Evolutionary conservation across 1,140 invertebrate genomes (phyloP), one percentile per base, ranked within the genome.

Genomic region (Ceratina japonica): DNA sequence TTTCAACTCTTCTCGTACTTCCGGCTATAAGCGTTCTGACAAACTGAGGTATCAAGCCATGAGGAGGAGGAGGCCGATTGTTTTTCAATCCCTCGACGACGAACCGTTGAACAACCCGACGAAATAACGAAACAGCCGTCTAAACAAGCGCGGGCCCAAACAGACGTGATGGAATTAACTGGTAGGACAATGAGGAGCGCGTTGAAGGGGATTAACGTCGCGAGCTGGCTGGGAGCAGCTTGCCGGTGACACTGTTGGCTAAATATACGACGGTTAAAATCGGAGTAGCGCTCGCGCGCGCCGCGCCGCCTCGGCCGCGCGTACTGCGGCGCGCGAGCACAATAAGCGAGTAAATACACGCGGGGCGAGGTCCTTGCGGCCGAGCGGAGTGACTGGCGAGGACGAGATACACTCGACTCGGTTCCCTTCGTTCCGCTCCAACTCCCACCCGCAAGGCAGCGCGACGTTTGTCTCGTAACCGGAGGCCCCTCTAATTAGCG

Each of bases 161-260:
- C 72, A 52, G 52, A 13, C 62, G 49, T n/a, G 73, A 75, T 75
- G 62, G 63, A 75, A 65, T 75, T 56, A 56, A 65, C 61, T 16
- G 15, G 16, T 37, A 54, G 62, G 59, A 63, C 27, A 49, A 44
- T 58, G 24, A 44, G 20, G 54, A 44, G 64, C 31, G 16, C 44
- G n/a, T 37, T 63, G 24, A 20, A 37, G 51, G 37, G 16, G 62
- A 77, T 52, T 37, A 62, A 70, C 75, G 65, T 66, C 63, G 61
- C 52, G 52, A 56, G 73, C 56, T 58, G 62, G 74, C 62, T 79
- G 63, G 73, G 65, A 69, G 49, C 56, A 24, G 24, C 18, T 75
- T 69, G 72, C 72, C 22, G 13, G 72, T 82, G 81, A 80, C 81
- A 80, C 72, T 63, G 81, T 56, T 66, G 62, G 78, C 81, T 82